Evolutionary conservation across 92 coral and sea anemone species (phyloP).

Genomic region (Pocillopora meandrina): DNA sequence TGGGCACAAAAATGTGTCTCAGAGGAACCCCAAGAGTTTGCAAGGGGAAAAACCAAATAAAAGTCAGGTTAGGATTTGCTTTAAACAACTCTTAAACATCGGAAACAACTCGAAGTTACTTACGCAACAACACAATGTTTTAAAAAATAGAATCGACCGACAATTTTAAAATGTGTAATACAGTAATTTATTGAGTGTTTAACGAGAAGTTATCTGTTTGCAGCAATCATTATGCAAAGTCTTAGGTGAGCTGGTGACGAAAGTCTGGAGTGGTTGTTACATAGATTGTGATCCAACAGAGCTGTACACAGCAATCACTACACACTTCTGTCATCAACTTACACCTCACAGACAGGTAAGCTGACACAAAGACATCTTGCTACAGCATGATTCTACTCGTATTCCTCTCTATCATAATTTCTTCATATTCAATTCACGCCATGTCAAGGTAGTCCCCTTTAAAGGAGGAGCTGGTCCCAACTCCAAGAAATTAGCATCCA

Average conservation of each 20-base stretch:
- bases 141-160: background rate
- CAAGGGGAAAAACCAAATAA: background rate
- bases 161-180: background rate
- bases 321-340: constrained; percentile 37
- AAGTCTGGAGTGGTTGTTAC: constrained; percentile 83
- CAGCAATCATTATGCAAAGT: constrained; percentile 41
- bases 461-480: no score
- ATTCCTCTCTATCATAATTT: no score
- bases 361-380: background rate
- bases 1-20: constrained; percentile 14
- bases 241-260: constrained; percentile 65
- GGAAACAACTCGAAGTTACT: no score
- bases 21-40: background rate
- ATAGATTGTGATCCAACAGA: constrained; percentile 76
- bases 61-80: constrained; percentile 1
- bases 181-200: no score
- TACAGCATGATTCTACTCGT: no score
- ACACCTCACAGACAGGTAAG: constrained; percentile 29
- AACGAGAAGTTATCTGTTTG: background rate
- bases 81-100: constrained; percentile 35
- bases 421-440: no score
- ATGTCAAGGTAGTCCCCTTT: no score
- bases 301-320: constrained; percentile 52
- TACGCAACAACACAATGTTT: no score
- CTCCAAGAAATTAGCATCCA: no score